Conservation (phyloP, 2,113 vertebrate species). For the Callocephalon fimbriatum region DNA sequence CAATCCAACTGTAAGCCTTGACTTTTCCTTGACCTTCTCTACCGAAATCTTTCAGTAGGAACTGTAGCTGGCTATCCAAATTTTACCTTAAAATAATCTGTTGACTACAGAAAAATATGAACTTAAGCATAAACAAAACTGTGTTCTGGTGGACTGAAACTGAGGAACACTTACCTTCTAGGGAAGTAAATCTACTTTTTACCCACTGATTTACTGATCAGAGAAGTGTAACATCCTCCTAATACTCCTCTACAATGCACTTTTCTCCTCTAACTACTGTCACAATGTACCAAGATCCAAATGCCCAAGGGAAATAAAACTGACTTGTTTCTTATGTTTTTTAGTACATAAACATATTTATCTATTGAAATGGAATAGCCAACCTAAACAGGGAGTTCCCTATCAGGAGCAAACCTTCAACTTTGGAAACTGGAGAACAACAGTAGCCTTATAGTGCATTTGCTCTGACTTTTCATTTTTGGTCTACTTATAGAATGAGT, state of each 20-base stretch:
- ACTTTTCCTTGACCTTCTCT: slow-evolving; percentile 30
- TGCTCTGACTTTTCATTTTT: background rate
- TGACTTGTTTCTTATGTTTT: background rate
- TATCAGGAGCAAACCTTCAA: background rate
- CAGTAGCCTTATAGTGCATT: background rate
- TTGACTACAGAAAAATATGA: slow-evolving; percentile 19
- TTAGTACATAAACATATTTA: slow-evolving; percentile 1
- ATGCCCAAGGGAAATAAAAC: slow-evolving; percentile 18
- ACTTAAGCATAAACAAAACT: background rate
- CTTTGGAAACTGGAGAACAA: background rate
- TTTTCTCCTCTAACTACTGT: slow-evolving; percentile 39
- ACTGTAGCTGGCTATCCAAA: background rate
- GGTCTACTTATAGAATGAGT: slow-evolving; percentile 39
- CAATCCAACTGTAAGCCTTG: background rate
- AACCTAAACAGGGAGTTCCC: background rate
- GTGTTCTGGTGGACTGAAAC: background rate
- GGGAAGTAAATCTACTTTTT: slow-evolving; percentile 32
- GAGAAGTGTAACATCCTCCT: background rate
- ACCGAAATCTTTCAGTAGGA: background rate
- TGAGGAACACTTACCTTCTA: background rate
- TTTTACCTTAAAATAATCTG: slow-evolving; percentile 18
- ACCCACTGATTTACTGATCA: background rate
- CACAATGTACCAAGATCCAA: background rate
- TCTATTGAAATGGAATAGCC: background rate
- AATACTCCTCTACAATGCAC: background rate